A percentile compares a stretch with the other conserved stretches of the same genome.
These are phyloP conservation scores for Galerucella calmariensis DNA, from an alignment of 2,888 invertebrate genomes.

Conservation along the genomic window DNA sequence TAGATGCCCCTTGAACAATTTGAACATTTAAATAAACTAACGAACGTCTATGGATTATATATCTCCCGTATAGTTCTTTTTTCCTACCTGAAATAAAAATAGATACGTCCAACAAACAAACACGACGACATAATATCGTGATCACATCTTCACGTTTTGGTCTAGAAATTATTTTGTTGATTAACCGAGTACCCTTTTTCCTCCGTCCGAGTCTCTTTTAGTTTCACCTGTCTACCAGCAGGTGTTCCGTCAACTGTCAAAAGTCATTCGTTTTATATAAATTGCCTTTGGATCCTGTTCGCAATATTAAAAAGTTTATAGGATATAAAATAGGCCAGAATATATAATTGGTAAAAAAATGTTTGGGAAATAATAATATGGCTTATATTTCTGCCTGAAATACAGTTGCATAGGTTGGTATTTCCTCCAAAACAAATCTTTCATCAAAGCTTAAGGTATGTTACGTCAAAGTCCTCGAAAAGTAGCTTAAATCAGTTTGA, in stretches of 20 bases:
- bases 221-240: constrained; percentile 47
- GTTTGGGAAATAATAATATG: too few species aligned
- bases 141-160: constrained; percentile 49
- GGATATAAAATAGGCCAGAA: constrained; percentile 6
- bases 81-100: constrained; percentile 13
- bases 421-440: too few species aligned
- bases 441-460: too few species aligned
- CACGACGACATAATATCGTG: constrained; percentile 47
- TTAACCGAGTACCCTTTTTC: background rate
- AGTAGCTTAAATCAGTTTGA: too few species aligned
- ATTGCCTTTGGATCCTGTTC: constrained; percentile 44
- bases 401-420: too few species aligned
- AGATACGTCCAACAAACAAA: constrained; percentile 39
- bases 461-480: too few species aligned
- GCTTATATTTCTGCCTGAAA: too few species aligned
- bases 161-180: constrained; percentile 47
- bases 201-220: background rate
- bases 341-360: background rate
- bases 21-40: background rate
- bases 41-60: background rate
- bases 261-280: constrained; percentile 45
- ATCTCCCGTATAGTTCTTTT: background rate
- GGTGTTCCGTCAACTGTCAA: constrained; percentile 46
- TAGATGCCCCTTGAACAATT: too few species aligned
- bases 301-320: constrained; percentile 38